A percentile compares a stretch with the other conserved stretches of the same genome.
These are phyloP conservation scores for Talpa occidentalis DNA, from an alignment of 2,113 vertebrate species.

Conservation along the genomic window DNA sequence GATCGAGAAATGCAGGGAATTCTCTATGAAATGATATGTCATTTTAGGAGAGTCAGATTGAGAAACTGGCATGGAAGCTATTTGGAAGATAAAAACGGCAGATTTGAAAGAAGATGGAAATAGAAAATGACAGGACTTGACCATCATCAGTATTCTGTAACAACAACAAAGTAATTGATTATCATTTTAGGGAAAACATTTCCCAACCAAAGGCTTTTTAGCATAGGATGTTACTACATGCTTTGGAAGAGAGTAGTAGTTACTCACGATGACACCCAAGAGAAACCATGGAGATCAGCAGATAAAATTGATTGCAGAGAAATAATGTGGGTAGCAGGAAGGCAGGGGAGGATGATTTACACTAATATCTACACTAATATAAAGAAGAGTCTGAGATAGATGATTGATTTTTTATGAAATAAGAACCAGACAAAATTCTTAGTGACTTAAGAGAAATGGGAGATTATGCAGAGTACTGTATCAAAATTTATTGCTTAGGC, in stretches of 20 bases:
- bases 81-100: not conserved
- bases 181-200: constrained; percentile 62
- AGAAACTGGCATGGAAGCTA: not conserved
- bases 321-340: constrained; percentile 9
- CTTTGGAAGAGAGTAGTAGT: constrained; percentile 14
- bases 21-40: constrained; percentile 15
- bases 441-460: constrained; percentile 59
- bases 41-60: not conserved
- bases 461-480: constrained; percentile 42
- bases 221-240: not conserved
- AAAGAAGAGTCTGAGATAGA: constrained; percentile 59
- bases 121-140: constrained; percentile 41
- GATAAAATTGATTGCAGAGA: constrained; percentile 63
- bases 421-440: constrained; percentile 65
- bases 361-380: not conserved
- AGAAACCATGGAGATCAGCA: constrained; percentile 58
- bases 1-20: not conserved
- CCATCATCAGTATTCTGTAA: not conserved
- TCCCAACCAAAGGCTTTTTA: constrained; percentile 38
- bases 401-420: constrained; percentile 65
- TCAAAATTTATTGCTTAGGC: constrained; percentile 53
- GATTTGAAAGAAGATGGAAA: constrained; percentile 42
- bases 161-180: constrained; percentile 53
- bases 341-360: constrained; percentile 13
- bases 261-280: constrained; percentile 50